These are phyloP conservation scores for Coleophora deauratella DNA, from an alignment of 2,888 invertebrate species.

Conservation along the genomic window DNA sequence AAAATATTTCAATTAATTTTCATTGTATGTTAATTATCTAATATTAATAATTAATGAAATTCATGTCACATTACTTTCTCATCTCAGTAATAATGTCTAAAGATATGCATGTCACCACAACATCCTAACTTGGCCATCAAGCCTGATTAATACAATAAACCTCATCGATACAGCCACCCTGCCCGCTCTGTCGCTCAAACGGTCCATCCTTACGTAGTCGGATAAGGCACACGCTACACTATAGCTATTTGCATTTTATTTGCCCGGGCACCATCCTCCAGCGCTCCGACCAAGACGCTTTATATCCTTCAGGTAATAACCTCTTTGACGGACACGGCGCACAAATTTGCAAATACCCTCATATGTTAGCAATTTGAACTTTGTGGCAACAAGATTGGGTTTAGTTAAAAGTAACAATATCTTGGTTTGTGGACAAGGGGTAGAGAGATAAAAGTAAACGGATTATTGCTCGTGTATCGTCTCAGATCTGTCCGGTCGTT, in stretches of 20 bases:
- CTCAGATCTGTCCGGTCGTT: slow-evolving; percentile 45
- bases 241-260: slow-evolving; percentile 68
- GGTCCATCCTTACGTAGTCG: slow-evolving; percentile 27
- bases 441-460: slow-evolving; percentile 68
- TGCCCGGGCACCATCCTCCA: slow-evolving; percentile 30
- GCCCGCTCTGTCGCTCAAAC: slow-evolving; percentile 17
- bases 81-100: no score
- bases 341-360: slow-evolving; percentile 11
- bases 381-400: slow-evolving; percentile 17
- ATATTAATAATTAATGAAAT: no score
- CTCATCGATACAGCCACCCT: slow-evolving; percentile 14
- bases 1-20: no score
- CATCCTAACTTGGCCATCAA: background rate
- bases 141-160: background rate
- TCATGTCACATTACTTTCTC: no score
- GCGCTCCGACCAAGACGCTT: slow-evolving; percentile 30
- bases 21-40: no score
- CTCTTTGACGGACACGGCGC: slow-evolving; percentile 59
- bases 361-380: slow-evolving; percentile 12
- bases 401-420: slow-evolving; percentile 18
- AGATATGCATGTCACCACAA: no score
- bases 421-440: slow-evolving; percentile 40
- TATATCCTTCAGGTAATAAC: slow-evolving; percentile 72
- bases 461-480: slow-evolving; percentile 66
- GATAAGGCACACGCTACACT: slow-evolving; percentile 35